These are phyloP conservation scores for Trialeurodes vaporariorum DNA, from an alignment of 1,140 invertebrate genomes.

Conservation along the genomic window DNA sequence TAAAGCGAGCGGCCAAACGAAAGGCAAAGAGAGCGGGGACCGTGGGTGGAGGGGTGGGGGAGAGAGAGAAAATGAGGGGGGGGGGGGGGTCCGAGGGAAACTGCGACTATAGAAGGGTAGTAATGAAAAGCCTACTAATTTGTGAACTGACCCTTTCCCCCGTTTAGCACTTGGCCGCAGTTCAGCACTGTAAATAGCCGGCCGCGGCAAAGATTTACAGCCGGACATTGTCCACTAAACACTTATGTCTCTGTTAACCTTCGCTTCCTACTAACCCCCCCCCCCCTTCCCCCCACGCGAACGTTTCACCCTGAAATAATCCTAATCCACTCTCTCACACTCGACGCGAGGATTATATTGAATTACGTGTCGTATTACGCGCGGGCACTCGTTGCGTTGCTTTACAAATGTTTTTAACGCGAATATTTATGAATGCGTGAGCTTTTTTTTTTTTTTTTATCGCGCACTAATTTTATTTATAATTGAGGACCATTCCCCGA, in stretches of 20 bases:
- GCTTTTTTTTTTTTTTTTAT: too few relatives aligned
- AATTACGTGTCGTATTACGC: background rate
- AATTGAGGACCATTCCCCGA: too few relatives aligned
- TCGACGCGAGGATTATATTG: background rate
- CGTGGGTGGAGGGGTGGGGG: background rate
- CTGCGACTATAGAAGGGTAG: too few relatives aligned
- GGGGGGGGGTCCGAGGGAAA: too few relatives aligned
- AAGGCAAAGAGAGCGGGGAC: background rate
- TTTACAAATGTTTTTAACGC: too few relatives aligned
- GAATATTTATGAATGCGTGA: too few relatives aligned
- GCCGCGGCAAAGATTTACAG: background rate
- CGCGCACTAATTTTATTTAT: too few relatives aligned
- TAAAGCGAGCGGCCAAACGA: background rate
- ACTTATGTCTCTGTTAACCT: background rate
- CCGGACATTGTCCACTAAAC: background rate
- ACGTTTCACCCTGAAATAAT: too few relatives aligned
- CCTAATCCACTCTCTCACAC: background rate
- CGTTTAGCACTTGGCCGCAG: background rate
- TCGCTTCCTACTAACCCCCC: background rate
- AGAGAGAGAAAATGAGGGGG: background rate
- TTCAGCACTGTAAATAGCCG: background rate
- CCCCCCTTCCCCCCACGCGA: background rate
- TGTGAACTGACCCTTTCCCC: background rate
- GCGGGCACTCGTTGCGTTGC: too few relatives aligned
- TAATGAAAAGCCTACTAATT: background rate